A percentile compares a stretch with the other conserved stretches of the same genome.
These are phyloP conservation scores for Falco biarmicus DNA, from an alignment of 2,797 vertebrate species.

Conservation along the genomic window DNA sequence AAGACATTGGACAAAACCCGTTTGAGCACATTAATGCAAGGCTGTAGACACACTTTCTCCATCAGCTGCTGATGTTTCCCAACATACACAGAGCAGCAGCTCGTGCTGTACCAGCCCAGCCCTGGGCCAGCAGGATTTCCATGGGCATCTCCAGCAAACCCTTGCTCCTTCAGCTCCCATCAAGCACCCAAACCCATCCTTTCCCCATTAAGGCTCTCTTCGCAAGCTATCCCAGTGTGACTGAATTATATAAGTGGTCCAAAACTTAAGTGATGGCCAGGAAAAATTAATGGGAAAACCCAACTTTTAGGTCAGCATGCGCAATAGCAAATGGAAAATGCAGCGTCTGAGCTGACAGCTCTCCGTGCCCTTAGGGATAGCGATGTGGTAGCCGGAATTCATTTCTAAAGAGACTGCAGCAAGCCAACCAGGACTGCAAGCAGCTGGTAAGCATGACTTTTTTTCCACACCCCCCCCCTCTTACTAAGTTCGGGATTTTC, in stretches of 20 bases:
- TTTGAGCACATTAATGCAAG: not conserved
- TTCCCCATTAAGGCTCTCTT: not conserved
- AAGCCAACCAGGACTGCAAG: slow-evolving; percentile 46
- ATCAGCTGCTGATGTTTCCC: not conserved
- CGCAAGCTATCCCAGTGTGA: not conserved
- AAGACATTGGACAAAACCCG: fast-evolving
- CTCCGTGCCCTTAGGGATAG: slow-evolving; percentile 46
- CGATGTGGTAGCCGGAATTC: slow-evolving; percentile 13
- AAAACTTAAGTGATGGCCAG: not conserved
- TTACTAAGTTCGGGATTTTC: not conserved
- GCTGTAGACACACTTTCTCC: not conserved
- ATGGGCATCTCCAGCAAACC: not conserved
- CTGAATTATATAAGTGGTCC: not conserved
- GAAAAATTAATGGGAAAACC: slow-evolving; percentile 53
- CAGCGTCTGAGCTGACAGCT: slow-evolving; percentile 65
- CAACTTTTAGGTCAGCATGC: slow-evolving; percentile 42
- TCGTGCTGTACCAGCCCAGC: not conserved
- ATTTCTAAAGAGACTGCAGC: slow-evolving; percentile 62
- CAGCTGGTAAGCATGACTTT: slow-evolving; percentile 64
- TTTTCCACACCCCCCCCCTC: not conserved
- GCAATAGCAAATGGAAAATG: slow-evolving; percentile 56
- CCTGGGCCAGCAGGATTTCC: not conserved
- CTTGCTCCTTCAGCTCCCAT: not conserved
- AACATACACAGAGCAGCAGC: not conserved
- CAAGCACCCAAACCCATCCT: not conserved